Percentiles rank a stretch among this genome's conserved stretches.
These are phyloP conservation scores for Subacronicta megacephala DNA, from an alignment of 2,888 invertebrate species.

Conservation along the genomic window DNA sequence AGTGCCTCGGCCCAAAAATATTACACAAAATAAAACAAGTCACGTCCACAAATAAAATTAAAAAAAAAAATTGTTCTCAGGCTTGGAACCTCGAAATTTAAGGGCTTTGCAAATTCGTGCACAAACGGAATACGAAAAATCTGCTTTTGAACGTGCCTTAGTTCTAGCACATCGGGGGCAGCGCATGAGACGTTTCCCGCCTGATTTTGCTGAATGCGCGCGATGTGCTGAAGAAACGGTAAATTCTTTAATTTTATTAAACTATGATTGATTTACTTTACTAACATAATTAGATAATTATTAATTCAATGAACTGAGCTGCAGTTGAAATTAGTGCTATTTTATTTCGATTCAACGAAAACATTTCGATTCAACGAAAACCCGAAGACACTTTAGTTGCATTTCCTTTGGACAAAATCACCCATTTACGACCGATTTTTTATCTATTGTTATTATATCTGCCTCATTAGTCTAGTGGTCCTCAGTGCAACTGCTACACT, in stretches of 20 bases:
- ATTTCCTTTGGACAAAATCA: no score
- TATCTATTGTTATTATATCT: no score
- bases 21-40: background rate
- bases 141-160: constrained; percentile 79
- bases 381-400: no score
- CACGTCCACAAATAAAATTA: background rate
- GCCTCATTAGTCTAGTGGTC: no score
- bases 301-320: no score
- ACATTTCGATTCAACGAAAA: no score
- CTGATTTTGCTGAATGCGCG: constrained; percentile 79
- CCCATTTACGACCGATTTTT: no score
- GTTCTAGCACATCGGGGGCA: constrained; percentile 77
- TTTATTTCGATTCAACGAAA: no score
- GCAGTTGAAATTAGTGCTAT: no score
- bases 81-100: constrained; percentile 79
- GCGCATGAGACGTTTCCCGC: constrained; percentile 70
- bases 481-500: no score
- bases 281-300: no score
- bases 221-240: constrained; percentile 84
- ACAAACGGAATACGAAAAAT: constrained; percentile 82
- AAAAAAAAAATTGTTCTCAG: constrained; percentile 53
- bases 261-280: no score
- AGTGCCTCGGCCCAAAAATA: background rate
- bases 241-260: constrained; percentile 9
- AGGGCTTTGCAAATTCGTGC: constrained; percentile 80